phyloP scores from a whole-genome alignment of 2,113 vertebrate genomes.

The Trogon melanurus region DNA sequence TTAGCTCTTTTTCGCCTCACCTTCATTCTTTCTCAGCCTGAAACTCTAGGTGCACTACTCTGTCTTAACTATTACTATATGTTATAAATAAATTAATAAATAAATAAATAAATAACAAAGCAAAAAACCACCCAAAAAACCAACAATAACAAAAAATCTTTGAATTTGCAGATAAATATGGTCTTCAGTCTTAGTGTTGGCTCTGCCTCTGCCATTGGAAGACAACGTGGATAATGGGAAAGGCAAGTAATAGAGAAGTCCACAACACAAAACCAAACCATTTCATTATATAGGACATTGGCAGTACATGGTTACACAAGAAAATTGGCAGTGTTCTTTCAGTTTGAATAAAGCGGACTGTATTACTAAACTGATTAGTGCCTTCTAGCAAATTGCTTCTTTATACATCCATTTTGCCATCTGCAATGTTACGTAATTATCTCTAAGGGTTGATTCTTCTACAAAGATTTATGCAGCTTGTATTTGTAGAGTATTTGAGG shows the following conservation, averaged over 20 bases:
- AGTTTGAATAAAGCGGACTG: neutral
- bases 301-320: neutral
- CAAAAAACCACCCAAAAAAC: neutral
- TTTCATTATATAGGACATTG: neutral
- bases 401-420: neutral
- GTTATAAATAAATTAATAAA: neutral
- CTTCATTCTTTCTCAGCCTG: neutral
- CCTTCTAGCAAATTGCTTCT: neutral
- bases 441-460: neutral
- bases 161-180: neutral
- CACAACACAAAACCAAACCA: constrained; percentile 17
- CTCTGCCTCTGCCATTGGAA: neutral
- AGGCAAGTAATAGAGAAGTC: neutral
- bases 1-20: neutral
- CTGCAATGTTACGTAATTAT: neutral
- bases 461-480: neutral
- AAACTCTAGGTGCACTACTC: neutral
- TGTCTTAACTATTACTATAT: neutral
- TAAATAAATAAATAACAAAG: too few species aligned
- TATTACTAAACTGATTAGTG: neutral
- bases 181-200: neutral
- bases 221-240: neutral
- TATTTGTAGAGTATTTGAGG: neutral
- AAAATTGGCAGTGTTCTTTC: constrained; percentile 20
- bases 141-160: neutral